Percentiles rank a stretch among this genome's conserved stretches.
Evolutionary conservation across 2,113 vertebrate genomes (phyloP).

Genomic region (Oenanthe oenanthe): DNA sequence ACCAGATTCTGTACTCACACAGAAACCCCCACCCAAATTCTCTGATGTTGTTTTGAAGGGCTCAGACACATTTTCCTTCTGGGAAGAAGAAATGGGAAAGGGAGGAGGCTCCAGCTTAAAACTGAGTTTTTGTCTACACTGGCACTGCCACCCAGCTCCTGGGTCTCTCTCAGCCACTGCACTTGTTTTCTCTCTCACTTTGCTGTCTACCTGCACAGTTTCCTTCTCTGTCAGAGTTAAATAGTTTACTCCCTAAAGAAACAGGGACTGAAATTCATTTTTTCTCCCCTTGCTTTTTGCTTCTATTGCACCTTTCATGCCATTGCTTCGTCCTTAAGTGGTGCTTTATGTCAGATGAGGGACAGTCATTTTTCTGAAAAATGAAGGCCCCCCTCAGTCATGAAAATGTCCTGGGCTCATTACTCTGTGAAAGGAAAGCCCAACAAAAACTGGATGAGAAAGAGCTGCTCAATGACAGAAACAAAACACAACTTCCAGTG

Average conservation of each 20-base stretch:
- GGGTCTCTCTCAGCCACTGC: background rate
- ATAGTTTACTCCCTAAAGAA: background rate
- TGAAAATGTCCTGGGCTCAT: background rate
- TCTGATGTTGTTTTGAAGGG: background rate
- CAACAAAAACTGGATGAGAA: background rate
- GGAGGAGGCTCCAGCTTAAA: background rate
- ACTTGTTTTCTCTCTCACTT: background rate
- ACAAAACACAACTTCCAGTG: background rate
- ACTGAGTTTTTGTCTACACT: background rate
- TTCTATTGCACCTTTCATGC: background rate
- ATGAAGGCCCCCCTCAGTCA: background rate
- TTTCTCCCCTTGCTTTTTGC: background rate
- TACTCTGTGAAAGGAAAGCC: background rate
- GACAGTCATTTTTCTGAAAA: background rate
- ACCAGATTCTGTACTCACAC: background rate
- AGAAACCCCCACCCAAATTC: background rate
- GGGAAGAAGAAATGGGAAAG: background rate
- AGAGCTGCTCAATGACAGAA: background rate
- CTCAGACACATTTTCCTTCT: background rate
- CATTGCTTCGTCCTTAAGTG: background rate
- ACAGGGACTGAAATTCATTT: background rate
- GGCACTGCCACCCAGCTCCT: background rate
- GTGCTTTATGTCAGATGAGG: background rate
- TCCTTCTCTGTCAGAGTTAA: background rate
- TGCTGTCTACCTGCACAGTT: background rate